Conservation (phyloP, 1,140 invertebrate genomes). For the Drosophila yakuba region DNA sequence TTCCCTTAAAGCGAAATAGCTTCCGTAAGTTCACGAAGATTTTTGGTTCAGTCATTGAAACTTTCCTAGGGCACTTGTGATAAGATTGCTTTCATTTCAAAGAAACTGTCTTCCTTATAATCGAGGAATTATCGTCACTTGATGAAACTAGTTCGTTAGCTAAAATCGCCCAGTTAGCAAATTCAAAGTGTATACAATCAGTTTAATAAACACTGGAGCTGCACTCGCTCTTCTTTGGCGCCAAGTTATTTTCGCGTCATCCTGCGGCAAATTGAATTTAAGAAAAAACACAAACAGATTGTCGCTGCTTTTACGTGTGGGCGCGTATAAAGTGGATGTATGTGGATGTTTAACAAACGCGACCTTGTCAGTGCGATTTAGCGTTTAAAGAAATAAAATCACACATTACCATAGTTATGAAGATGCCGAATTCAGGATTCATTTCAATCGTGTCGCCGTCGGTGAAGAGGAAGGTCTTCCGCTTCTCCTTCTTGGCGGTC, state of each 20-base stretch:
- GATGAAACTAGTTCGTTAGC: not conserved
- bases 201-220: not conserved
- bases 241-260: not conserved
- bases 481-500: constrained; percentile 95
- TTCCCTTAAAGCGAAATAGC: not conserved
- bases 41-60: no score
- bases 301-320: constrained; percentile 6
- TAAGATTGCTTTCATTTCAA: not conserved
- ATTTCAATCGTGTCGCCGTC: constrained; percentile 97
- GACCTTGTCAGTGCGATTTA: not conserved
- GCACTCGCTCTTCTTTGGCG: not conserved
- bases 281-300: constrained; percentile 7
- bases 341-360: constrained; percentile 5
- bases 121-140: no score
- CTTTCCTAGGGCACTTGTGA: no score
- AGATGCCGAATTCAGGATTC: constrained; percentile 98
- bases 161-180: not conserved
- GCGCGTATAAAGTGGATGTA: not conserved
- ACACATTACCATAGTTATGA: constrained; percentile 95
- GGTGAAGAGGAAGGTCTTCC: constrained; percentile 95
- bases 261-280: constrained; percentile 6
- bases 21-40: not conserved
- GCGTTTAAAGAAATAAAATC: not conserved
- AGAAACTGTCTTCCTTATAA: not conserved
- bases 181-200: constrained; percentile 3